A percentile compares a stretch with the other conserved stretches of the same genome.
Evolutionary conservation across 2,113 vertebrate species (phyloP).

Genomic region (rat (Rattus norvegicus)): DNA sequence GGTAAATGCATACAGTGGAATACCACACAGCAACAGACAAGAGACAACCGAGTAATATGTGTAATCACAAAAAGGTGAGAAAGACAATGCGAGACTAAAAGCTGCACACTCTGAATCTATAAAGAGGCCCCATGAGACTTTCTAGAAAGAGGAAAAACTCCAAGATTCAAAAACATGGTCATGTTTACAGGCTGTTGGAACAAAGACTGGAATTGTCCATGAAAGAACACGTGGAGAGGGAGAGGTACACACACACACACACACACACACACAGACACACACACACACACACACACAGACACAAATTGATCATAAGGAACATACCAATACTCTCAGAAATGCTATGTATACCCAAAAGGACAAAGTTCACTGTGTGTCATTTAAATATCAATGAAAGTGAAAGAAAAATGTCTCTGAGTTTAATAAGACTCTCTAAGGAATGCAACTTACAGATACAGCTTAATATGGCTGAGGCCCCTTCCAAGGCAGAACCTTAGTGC

Average conservation of each 20-base stretch:
- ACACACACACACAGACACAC: background rate
- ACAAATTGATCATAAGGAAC: background rate
- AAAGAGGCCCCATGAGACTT: background rate
- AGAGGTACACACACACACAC: background rate
- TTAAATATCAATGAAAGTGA: slow-evolving; percentile 8
- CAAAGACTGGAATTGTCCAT: background rate
- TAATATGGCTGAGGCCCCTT: background rate
- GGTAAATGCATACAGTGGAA: background rate
- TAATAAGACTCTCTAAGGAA: background rate
- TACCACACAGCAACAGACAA: background rate
- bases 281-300: background rate
- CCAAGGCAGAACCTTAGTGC: background rate
- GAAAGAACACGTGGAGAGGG: background rate
- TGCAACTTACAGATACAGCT: background rate
- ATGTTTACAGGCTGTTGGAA: background rate
- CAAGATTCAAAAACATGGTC: background rate
- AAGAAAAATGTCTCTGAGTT: background rate
- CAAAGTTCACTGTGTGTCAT: background rate
- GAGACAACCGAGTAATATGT: background rate
- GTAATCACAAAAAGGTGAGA: background rate
- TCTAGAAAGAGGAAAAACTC: background rate
- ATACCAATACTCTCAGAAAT: background rate
- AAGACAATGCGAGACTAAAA: background rate
- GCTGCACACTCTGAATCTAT: background rate
- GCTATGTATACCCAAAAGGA: background rate